These are phyloP conservation scores for Paramisgurnus dabryanus DNA, from an alignment of 2,113 vertebrate species.

Conservation along the genomic window DNA sequence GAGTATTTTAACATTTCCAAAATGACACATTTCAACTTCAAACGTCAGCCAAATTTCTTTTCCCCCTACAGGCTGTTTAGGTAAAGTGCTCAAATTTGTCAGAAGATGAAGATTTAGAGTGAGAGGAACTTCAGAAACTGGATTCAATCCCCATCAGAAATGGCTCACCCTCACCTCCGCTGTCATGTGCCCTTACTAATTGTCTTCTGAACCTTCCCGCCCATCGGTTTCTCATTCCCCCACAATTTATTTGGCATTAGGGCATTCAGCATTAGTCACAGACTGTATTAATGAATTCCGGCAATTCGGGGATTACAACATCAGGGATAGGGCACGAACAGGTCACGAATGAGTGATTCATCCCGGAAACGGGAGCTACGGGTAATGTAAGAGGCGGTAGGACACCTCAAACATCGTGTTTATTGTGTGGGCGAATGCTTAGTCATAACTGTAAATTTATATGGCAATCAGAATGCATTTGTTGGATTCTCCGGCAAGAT, in stretches of 20 bases:
- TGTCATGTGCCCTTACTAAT: conserved; percentile 54
- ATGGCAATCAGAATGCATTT: neutral
- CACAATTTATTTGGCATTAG: conserved; percentile 44
- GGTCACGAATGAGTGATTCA: conserved; percentile 51
- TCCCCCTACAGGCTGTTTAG: no score
- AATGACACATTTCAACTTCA: no score
- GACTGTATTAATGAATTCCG: conserved; percentile 53
- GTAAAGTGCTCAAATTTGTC: no score
- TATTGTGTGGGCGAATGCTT: conserved; percentile 29
- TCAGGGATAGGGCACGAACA: conserved; percentile 52
- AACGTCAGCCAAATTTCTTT: no score
- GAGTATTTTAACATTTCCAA: no score
- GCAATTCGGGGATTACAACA: conserved; percentile 50
- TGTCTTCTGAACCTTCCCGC: conserved; percentile 56
- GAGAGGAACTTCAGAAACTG: conserved; percentile 18
- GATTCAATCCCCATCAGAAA: conserved; percentile 43
- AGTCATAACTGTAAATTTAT: conserved; percentile 14
- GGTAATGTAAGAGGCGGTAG: conserved; percentile 28
- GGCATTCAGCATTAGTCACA: conserved; percentile 40
- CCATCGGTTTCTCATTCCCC: conserved; percentile 51
- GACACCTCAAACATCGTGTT: conserved; percentile 21
- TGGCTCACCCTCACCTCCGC: conserved; percentile 47
- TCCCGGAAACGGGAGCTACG: conserved; percentile 35
- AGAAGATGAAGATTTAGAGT: neutral
- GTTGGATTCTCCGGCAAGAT: neutral